Evolutionary conservation across 92 coral and sea anemone genomes (phyloP).

Genomic region (Zoanthus sociatus): DNA sequence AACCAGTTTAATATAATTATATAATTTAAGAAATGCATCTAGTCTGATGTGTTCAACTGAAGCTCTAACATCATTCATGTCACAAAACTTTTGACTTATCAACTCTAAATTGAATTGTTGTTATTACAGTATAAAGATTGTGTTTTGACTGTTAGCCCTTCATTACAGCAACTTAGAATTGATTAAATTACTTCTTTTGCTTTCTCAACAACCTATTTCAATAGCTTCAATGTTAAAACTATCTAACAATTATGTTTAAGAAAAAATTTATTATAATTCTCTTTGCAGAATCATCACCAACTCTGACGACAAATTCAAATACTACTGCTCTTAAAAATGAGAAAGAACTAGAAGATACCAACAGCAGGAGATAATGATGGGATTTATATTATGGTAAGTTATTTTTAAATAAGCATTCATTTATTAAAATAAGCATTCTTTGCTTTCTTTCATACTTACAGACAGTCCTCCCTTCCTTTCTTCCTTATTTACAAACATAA

Average conservation of each 20-base stretch:
- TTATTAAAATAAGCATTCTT: neutral
- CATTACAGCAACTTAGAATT: too few species aligned
- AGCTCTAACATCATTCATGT: too few species aligned
- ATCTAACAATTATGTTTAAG: neutral
- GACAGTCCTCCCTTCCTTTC: neutral
- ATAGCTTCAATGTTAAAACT: neutral
- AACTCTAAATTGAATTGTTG: too few species aligned
- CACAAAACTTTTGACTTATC: too few species aligned
- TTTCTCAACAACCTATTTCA: neutral
- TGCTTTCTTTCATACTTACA: too few species aligned
- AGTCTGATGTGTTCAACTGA: too few species aligned
- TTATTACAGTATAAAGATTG: too few species aligned
- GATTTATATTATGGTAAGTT: neutral
- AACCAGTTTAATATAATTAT: too few species aligned
- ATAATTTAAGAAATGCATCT: too few species aligned
- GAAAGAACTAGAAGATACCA: constrained; percentile 1
- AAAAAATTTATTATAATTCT: neutral
- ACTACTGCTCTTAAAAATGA: neutral
- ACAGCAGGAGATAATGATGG: constrained; percentile 1
- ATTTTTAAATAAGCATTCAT: neutral
- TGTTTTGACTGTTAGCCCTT: too few species aligned
- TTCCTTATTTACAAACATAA: neutral
- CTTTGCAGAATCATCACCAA: neutral
- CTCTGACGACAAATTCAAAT: neutral
- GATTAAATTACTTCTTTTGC: too few species aligned